phyloP scores from a whole-genome alignment of 2,113 vertebrate genomes.

The Petaurus breviceps region DNA sequence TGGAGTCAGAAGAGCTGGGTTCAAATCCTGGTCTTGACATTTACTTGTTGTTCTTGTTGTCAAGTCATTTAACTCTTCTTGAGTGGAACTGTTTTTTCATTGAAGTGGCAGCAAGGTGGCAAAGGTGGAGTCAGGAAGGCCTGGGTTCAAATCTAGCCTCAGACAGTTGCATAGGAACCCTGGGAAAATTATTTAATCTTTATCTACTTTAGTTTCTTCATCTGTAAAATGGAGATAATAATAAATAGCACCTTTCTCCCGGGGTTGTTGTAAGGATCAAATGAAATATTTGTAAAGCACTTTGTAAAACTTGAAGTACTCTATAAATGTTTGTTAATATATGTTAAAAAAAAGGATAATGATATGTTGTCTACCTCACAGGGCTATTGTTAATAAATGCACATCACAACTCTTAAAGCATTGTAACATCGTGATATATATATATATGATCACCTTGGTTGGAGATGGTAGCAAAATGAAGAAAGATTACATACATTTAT shows the following conservation, averaged over 20 bases:
- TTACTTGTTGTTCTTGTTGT: neutral
- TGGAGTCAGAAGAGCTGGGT: too few relatives aligned
- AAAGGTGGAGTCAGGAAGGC: neutral
- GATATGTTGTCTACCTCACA: neutral
- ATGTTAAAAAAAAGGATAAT: neutral
- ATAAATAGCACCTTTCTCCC: neutral
- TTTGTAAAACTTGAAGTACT: neutral
- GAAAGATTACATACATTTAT: too few relatives aligned
- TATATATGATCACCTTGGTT: neutral
- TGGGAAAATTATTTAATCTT: neutral
- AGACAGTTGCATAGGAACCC: neutral
- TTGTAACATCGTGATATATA: neutral
- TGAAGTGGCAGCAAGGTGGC: neutral
- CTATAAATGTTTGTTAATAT: neutral
- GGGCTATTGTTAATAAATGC: neutral
- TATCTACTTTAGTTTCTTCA: neutral
- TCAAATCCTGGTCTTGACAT: neutral
- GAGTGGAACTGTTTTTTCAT: neutral
- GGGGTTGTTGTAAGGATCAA: neutral
- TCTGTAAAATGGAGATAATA: neutral
- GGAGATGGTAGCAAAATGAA: too few relatives aligned
- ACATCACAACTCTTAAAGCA: neutral
- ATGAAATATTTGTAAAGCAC: neutral
- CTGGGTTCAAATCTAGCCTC: neutral
- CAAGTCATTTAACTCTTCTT: neutral